Evolutionary conservation across 2,888 invertebrate species (phyloP), one percentile per base, ranked within the genome.

Genomic region (Rhingia rostrata): DNA sequence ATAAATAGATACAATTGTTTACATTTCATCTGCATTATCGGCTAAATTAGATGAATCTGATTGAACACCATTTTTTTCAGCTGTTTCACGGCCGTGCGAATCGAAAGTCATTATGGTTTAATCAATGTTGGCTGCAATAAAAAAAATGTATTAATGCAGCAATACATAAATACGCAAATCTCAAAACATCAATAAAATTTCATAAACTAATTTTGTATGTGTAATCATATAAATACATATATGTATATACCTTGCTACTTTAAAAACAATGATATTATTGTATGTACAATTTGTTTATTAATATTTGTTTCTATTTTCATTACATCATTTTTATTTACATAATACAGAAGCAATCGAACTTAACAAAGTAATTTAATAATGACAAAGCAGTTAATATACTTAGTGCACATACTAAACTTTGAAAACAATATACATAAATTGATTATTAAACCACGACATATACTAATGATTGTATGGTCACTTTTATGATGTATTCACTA

Each of bases 51-150:
- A 87, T 66, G 80, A 87, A 84, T 86, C 88, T 61, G 87, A 87
- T 79, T 86, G 87, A 63, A 64, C 77, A 56, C 86, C 87, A 43
- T 79, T 86, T 83, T 74, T 79, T 56, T 87, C 88, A 67, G 87
- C 86, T 81, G 88, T 86, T 87, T 88, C 88, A 86, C 88, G 88
- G 78, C 90, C 90, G 86, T 91, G 90, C 74, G 90, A 89, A 88
- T 91, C 91, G 88, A 90, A 91, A 87, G 91, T 91, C 91, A 91
- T 91, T 35, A 67, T 60, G 32, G 47, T 9, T 72, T 49, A 35
- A 14, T 43, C 45, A 47, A 47, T 64, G n/a, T 14, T 33, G 6
- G 43, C 53, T 66, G 47, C 10, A 75, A 43, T 35, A 45, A 61
- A 53, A 63, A 22, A 63, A 33, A 56, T 47, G 53, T 22, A 61